These are phyloP conservation scores for Pogonomyrmex barbatus DNA, from an alignment of 1,140 invertebrate species.

Conservation along the genomic window DNA sequence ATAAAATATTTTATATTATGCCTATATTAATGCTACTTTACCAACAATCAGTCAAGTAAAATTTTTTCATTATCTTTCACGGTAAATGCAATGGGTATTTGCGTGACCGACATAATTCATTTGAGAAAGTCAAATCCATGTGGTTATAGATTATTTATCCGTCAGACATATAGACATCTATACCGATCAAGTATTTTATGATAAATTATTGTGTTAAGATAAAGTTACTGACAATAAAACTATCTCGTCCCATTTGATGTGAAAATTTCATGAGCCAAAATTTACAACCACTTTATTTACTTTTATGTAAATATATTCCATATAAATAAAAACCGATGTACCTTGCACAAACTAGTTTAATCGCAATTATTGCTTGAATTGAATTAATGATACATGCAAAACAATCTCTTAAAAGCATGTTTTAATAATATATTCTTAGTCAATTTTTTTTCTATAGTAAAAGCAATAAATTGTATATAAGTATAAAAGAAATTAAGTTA, in stretches of 20 bases:
- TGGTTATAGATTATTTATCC: not conserved
- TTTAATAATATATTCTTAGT: no score
- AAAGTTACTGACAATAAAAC: not conserved
- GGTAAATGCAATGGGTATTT: not conserved
- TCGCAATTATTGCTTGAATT: not conserved
- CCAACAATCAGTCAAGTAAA: not conserved
- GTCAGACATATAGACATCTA: not conserved
- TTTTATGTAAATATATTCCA: not conserved
- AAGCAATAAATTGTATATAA: constrained; percentile 5
- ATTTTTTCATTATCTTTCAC: not conserved
- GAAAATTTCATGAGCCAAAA: not conserved
- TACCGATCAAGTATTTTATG: not conserved
- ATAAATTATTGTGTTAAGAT: not conserved
- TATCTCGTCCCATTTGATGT: not conserved
- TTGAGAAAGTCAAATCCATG: not conserved
- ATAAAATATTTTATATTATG: no score
- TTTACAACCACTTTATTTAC: not conserved
- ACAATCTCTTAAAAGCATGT: not conserved
- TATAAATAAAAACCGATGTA: not conserved
- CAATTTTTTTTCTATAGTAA: no score
- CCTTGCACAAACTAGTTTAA: not conserved
- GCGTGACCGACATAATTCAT: not conserved
- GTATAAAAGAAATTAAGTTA: not conserved
- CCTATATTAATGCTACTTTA: not conserved
- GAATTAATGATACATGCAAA: not conserved